Conservation (phyloP, 2,797 vertebrate species). For the Cetoscarus ocellatus region DNA sequence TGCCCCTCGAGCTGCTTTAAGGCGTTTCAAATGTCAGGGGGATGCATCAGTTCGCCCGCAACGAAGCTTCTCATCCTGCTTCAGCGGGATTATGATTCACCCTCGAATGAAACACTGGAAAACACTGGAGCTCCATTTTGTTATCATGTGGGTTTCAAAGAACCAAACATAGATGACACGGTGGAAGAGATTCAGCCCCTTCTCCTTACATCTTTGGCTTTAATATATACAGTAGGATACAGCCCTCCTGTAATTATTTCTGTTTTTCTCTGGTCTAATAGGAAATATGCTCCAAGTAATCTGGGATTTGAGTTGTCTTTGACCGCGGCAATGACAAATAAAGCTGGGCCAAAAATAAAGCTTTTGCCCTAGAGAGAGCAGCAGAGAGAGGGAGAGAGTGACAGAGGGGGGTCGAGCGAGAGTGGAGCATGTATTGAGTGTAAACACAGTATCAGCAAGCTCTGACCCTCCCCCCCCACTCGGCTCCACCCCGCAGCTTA, state of each 20-base stretch:
- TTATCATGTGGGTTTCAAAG: constrained; percentile 46
- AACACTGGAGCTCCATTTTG: constrained; percentile 50
- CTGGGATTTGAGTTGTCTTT: constrained; percentile 66
- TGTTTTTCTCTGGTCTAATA: constrained; percentile 40
- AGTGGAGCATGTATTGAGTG: constrained; percentile 41
- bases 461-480: constrained; percentile 49
- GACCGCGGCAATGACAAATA: constrained; percentile 67
- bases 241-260: constrained; percentile 43
- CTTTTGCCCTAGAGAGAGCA: constrained; percentile 50
- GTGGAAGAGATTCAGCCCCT: constrained; percentile 1
- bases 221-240: constrained; percentile 4
- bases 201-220: constrained; percentile 17
- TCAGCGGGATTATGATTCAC: constrained; percentile 63
- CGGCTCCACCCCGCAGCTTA: constrained; percentile 62
- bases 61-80: constrained; percentile 60
- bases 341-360: constrained; percentile 59
- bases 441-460: constrained; percentile 70
- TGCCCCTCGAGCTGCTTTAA: constrained; percentile 58
- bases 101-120: constrained; percentile 53
- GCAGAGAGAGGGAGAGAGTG: constrained; percentile 11
- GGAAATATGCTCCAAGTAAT: constrained; percentile 53
- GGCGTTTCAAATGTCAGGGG: constrained; percentile 78
- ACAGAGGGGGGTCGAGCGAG: constrained; percentile 18
- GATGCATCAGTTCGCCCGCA: constrained; percentile 68
- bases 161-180: constrained; percentile 31